Evolutionary conservation across 2,113 vertebrate species (phyloP).

Genomic region (Pterocles gutturalis): DNA sequence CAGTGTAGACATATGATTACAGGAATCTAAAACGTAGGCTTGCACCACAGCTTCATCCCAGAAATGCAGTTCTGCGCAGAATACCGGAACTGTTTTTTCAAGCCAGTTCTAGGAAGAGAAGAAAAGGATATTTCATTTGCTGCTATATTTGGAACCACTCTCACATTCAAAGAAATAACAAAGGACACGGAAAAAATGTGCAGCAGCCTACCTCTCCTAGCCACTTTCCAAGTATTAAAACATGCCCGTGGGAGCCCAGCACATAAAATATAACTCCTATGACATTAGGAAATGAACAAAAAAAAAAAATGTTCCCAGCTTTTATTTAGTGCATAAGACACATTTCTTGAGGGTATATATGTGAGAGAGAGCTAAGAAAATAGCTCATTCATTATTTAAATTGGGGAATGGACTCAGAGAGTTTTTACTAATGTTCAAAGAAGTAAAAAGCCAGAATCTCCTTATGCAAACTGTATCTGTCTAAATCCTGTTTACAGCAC

Average conservation of each 20-base stretch:
- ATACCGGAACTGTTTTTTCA: background rate
- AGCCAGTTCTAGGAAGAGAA: background rate
- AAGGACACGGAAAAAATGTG: background rate
- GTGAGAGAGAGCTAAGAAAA: conserved; percentile 6
- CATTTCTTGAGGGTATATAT: background rate
- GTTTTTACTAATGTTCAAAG: conserved; percentile 48
- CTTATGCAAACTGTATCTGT: background rate
- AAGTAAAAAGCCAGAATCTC: conserved; percentile 11
- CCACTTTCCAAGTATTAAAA: background rate
- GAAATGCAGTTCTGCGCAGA: background rate
- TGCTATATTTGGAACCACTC: background rate
- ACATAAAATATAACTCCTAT: background rate
- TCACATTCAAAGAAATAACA: background rate
- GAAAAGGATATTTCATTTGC: background rate
- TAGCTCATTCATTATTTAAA: conserved; percentile 59
- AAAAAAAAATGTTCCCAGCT: background rate
- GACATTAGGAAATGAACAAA: background rate
- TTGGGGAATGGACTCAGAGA: conserved; percentile 4
- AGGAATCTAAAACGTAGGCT: background rate
- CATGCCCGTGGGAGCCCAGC: background rate
- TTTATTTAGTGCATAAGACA: background rate
- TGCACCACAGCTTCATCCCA: background rate
- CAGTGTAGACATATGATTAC: background rate
- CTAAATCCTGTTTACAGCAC: conserved; percentile 48
- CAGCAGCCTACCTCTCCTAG: background rate